Evolutionary conservation across 2,113 vertebrate genomes (phyloP), one percentile per base, ranked within the genome.

Genomic region (Lethenteron camtschaticum): DNA sequence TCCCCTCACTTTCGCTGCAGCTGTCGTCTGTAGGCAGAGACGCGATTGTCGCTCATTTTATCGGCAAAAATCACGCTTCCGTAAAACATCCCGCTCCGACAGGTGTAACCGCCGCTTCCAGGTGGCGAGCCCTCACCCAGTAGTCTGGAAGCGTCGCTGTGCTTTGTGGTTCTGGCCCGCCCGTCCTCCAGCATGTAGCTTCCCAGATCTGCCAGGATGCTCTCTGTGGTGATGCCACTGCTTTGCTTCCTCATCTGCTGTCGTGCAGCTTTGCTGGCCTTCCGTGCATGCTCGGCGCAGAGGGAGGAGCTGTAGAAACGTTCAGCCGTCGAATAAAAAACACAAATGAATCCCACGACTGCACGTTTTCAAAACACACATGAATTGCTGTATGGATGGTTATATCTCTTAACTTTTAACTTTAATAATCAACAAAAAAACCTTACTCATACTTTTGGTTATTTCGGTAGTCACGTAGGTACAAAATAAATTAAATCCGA

Each of bases 1-100:
- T 87, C 84, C 77, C 85, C 63, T 96, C 91, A 0, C 94, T 82
- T 55, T 97, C 94, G 71, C 94, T 97, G 81, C 86, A 83, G 76
- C 90, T 96, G 79, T 97, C 91, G 73, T 95, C 94, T 97, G 78
- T 74, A 73, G 10, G 69, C 56, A 75, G 12, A 76, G 55, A 63
- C 11, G 73, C 14, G 11, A n/a, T 24, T 68, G 63, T 16, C n/a
- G 24, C n/a, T 68, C n/a, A n/a, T 16, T n/a, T 24, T 9, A 69
- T 14, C 68, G 3, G 9, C 68, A 55, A 4, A 18, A 68, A 10
- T 18, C 68, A 13, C 9, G 18, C 55, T 11, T 24, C 11, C 10
- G 11, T 10, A 11, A 18, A 12, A 11, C 10, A 10, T 55, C n/a
- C 10, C 68, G 11, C n/a, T 55, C n/a, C 11, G 10, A 18, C 55